A percentile compares a stretch with the other conserved stretches of the same genome.
Conservation (phyloP, 2,113 vertebrate species). For the Mola mola region DNA sequence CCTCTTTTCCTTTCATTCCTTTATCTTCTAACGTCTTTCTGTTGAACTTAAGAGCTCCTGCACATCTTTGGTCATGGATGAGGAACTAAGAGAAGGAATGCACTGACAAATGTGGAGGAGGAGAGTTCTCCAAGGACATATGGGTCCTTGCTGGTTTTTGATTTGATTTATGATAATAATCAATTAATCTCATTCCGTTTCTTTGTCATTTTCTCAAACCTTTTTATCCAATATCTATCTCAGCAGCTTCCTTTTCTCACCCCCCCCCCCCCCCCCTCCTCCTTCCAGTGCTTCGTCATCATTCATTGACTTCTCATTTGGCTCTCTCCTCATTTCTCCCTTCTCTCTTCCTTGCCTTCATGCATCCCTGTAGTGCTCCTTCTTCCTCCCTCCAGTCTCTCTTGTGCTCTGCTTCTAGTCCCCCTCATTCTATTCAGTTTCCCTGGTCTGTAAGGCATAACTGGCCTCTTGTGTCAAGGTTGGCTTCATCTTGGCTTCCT, state of each 20-base stretch:
- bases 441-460: constrained; percentile 52
- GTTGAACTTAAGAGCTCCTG: not conserved
- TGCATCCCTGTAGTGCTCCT: constrained; percentile 20
- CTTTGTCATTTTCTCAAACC: not conserved
- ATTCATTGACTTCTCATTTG: constrained; percentile 11
- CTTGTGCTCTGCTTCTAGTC: constrained; percentile 22
- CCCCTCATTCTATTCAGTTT: constrained; percentile 48
- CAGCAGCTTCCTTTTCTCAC: not conserved
- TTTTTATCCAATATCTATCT: not conserved
- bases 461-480: constrained; percentile 62
- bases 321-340: not conserved
- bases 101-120: not conserved
- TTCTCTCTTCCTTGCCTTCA: constrained; percentile 14
- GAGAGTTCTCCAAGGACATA: constrained; percentile 9
- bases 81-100: constrained; percentile 1
- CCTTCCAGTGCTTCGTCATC: constrained; percentile 5
- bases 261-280: not conserved
- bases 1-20: not conserved
- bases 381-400: constrained; percentile 33
- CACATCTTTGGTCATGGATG: constrained; percentile 10
- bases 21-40: not conserved
- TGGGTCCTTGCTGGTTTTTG: constrained; percentile 7
- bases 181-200: constrained; percentile 3
- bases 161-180: constrained; percentile 29
- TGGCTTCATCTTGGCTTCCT: constrained; percentile 58